Percentiles rank a stretch among this genome's conserved stretches.
Conservation (phyloP, 2,113 vertebrate genomes). For the Galeopterus variegatus region DNA sequence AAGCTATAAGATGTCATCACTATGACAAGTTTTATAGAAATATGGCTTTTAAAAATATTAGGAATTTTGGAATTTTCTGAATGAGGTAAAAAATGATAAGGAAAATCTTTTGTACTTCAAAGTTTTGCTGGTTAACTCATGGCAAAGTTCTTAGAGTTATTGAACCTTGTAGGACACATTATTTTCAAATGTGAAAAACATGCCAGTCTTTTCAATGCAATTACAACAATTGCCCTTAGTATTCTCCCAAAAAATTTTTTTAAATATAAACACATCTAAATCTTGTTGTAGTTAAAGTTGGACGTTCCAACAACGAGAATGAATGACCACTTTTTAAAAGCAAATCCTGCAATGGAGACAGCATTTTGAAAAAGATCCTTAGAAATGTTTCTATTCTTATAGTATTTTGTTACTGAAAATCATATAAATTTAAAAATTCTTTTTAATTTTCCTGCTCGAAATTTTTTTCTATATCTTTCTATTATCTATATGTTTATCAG, state of each 20-base stretch:
- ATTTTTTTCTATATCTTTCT: not conserved
- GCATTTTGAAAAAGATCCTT: conserved; percentile 21
- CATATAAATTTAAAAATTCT: not conserved
- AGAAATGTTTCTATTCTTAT: conserved; percentile 15
- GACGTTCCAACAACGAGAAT: not conserved
- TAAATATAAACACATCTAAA: not conserved
- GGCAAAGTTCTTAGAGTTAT: not conserved
- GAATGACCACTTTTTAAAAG: conserved; percentile 24
- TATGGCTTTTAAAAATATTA: not conserved
- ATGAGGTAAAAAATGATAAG: not conserved
- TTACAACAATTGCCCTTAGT: not conserved
- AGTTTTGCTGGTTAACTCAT: not conserved
- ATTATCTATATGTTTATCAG: not conserved
- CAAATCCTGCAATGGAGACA: not conserved
- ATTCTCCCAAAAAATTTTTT: not conserved
- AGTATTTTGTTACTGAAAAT: conserved; percentile 4
- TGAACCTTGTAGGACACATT: not conserved
- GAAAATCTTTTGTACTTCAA: not conserved
- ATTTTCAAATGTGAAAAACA: conserved; percentile 3
- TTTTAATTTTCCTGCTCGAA: not conserved
- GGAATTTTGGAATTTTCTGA: conserved; percentile 11
- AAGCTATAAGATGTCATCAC: not conserved
- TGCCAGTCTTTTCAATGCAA: not conserved
- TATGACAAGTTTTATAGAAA: not conserved
- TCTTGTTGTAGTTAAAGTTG: not conserved